These are phyloP conservation scores for Sesamia inferens DNA, from an alignment of 2,888 invertebrate genomes.

Conservation along the genomic window DNA sequence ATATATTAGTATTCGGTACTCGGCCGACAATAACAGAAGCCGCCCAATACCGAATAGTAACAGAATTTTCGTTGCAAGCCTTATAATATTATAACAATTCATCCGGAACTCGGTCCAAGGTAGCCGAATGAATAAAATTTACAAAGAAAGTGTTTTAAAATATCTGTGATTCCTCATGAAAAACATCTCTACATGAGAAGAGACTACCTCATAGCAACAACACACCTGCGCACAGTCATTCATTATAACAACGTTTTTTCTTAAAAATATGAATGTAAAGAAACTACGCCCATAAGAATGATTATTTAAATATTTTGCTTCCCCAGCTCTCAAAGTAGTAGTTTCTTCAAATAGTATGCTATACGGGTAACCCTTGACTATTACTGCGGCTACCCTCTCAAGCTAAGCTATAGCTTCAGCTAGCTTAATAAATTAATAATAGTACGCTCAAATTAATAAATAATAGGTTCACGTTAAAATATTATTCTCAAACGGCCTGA, in stretches of 20 bases:
- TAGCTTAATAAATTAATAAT: no score
- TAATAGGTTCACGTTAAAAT: neutral
- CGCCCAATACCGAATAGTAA: no score
- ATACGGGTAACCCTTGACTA: slow-evolving; percentile 10
- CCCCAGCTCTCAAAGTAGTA: neutral
- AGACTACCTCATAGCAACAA: neutral
- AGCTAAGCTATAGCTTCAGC: neutral
- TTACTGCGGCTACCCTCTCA: neutral
- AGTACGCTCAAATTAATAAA: neutral
- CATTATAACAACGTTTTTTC: neutral
- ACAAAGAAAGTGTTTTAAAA: neutral
- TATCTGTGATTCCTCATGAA: neutral
- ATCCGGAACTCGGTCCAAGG: neutral
- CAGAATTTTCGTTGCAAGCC: no score
- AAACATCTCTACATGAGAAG: slow-evolving; percentile 13
- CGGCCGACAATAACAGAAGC: no score
- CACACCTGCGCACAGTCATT: slow-evolving; percentile 14
- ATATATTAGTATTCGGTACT: no score
- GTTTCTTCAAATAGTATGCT: neutral
- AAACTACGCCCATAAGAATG: neutral
- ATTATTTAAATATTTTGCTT: neutral
- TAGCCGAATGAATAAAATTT: neutral
- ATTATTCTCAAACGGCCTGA: neutral
- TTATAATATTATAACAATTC: neutral
- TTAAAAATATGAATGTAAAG: neutral